Evolutionary conservation across 2,797 vertebrate species (phyloP), one percentile per base, ranked within the genome.

Genomic region (Scleropages formosus): DNA sequence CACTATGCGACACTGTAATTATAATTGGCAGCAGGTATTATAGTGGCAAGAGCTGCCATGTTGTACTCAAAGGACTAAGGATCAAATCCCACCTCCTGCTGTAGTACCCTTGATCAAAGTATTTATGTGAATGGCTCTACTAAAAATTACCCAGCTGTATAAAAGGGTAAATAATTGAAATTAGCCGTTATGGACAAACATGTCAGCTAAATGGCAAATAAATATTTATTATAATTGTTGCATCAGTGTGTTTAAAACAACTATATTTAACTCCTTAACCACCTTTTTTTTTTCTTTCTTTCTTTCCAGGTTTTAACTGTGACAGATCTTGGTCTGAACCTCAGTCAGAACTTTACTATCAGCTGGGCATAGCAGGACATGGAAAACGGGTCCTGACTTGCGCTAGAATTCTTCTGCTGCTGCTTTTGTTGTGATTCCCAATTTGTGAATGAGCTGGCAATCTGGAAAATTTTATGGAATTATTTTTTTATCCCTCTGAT

Each of bases 331-430:
- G 84, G 88, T 31, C 87, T 96, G 61, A 89, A 82, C 68, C 93
- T 96, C 78, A 90, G 75, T 80, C 90, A 87, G 78, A 92, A 92
- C 86, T 96, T 96, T 90, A 93, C 91, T 65, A 84, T 96, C 84
- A 91, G 66, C 79, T 96, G 95, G 95, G 84, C 87, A 75, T 95
- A 84, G 82, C 39, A 61, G 27, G 18, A 39, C 39, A 15, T 18
- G 60, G 56, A 56, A 46, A 24, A 12, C n/a, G 53, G 39, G 49
- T 56, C 10, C 22, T 13, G 20, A 49, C 15, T 74, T 24, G 60
- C 63, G 72, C 46, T 53, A 63, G n/a, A 26, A 27, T 39, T 13
- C 49, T 61, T 59, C 27, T 66, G 60, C 61, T 65, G 75, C 66
- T 70, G 31, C 16, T 27, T 72, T 27, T 31, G 11, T 68, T 64